A percentile compares a stretch with the other conserved stretches of the same genome.
phyloP scores from a whole-genome alignment of 1,140 invertebrate species.

The Penaeus indicus region DNA sequence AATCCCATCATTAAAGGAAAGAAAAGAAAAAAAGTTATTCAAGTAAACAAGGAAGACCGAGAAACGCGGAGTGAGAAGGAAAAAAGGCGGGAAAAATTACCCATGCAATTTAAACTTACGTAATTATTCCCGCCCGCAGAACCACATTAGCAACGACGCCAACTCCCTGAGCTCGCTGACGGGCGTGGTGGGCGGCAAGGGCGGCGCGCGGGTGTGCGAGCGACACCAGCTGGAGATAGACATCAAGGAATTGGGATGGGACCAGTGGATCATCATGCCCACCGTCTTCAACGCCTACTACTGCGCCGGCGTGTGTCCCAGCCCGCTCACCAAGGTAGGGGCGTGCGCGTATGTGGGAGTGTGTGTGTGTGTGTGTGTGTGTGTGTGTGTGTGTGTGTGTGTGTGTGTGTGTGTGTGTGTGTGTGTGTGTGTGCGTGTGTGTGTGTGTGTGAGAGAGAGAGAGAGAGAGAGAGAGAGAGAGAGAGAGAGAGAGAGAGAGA shows the following conservation, averaged over 20 bases:
- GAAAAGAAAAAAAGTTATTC: too few relatives aligned
- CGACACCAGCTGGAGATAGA: slow-evolving; percentile 21
- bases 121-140: slow-evolving; percentile 1
- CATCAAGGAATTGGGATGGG: slow-evolving; percentile 28
- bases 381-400: background rate
- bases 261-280: slow-evolving; percentile 3
- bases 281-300: slow-evolving; percentile 32
- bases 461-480: too few relatives aligned
- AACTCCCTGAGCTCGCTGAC: background rate
- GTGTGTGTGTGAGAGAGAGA: too few relatives aligned
- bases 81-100: too few relatives aligned
- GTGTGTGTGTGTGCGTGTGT: too few relatives aligned
- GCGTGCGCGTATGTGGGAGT: too few relatives aligned
- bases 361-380: background rate
- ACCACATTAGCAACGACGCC: slow-evolving; percentile 30
- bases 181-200: background rate
- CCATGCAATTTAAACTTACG: too few relatives aligned
- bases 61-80: too few relatives aligned
- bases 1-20: too few relatives aligned
- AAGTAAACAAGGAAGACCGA: too few relatives aligned
- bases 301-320: slow-evolving; percentile 40
- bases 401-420: background rate
- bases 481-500: too few relatives aligned
- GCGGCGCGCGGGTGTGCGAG: background rate
- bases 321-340: slow-evolving; percentile 38